phyloP scores from a whole-genome alignment of 2,113 vertebrate genomes.

The Cercocebus atys region DNA sequence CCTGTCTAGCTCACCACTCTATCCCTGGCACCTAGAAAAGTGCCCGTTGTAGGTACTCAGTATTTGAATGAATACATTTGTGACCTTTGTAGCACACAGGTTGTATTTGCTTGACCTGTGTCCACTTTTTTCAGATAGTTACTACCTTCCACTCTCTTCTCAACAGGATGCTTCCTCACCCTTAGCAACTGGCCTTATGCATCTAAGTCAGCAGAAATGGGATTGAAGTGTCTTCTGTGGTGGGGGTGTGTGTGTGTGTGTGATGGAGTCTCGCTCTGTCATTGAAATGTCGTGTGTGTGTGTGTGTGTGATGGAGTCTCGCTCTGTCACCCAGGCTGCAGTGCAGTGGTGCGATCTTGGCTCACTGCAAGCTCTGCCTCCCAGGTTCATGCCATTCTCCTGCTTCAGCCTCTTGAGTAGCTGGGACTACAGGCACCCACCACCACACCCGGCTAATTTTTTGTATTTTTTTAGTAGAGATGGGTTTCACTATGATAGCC shows the following conservation, averaged over 20 bases:
- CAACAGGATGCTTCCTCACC: background rate
- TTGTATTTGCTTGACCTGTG: background rate
- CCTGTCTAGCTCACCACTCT: background rate
- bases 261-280: too few species aligned
- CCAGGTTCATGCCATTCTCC: too few species aligned
- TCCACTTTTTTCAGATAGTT: background rate
- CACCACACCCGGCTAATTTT: too few species aligned
- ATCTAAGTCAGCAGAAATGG: slow-evolving; percentile 12
- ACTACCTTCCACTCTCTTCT: background rate
- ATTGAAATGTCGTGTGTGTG: background rate
- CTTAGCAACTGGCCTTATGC: background rate
- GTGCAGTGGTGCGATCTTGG: too few species aligned
- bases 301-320: too few species aligned
- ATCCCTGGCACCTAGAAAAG: background rate
- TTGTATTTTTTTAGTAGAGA: too few species aligned
- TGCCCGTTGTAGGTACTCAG: background rate
- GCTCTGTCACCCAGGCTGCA: too few species aligned
- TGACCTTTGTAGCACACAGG: background rate
- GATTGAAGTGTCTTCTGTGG: background rate
- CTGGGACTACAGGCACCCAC: too few species aligned
- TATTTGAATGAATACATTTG: background rate
- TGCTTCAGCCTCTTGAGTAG: too few species aligned
- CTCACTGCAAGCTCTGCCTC: too few species aligned
- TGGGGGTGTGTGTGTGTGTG: too few species aligned
- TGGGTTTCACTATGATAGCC: too few species aligned